Evolutionary conservation across 2,113 vertebrate genomes (phyloP), one percentile per base, ranked within the genome.

Genomic region (Heterochromis multidens): DNA sequence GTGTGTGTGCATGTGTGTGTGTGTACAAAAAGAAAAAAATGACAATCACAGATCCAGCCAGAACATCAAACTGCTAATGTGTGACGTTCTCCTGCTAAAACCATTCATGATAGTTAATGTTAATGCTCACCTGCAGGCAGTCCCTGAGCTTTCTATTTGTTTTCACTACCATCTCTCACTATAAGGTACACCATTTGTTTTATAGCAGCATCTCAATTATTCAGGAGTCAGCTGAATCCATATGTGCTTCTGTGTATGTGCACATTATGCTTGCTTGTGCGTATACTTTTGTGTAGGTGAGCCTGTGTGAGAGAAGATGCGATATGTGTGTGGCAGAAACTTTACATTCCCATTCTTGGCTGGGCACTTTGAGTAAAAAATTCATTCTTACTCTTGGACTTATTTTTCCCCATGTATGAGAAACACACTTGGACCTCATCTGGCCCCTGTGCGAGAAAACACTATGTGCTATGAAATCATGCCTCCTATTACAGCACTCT

Each of bases 181-280:
- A 65, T 86, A 79, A 87, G 70, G 79, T 78, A 80, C 83, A 77
- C 74, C 86, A 85, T 85, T 92, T 58, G 27, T 91, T 95, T 95
- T 95, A 94, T 94, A 88, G 89, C 54, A 77, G 27, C 83, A 59
- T 83, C 83, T 96, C 92, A 94, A 96, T 96, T 94, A 96, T 96
- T 95, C 88, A 96, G 83, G 27, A 14, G 76, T 40, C 82, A 87
- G 88, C 80, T 57, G 43, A 88, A 91, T 90, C 81, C 81, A 74
- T 87, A 79, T 60, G 79, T 87, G 84, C 57, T 59, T 46, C 72
- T 35, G 60, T 35, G 40, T 49, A 27, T 2, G 21, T 82, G 61
- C 37, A 9, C 27, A 54, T 74, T 74, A 4, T 17, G 37, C 27
- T 16, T 21, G 49, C 21, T 14, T 79, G 76, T 65, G 59, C 23